Base-by-base conservation (phyloP, 2,797 vertebrate genomes). In the Jordanella pulchra region DNA sequence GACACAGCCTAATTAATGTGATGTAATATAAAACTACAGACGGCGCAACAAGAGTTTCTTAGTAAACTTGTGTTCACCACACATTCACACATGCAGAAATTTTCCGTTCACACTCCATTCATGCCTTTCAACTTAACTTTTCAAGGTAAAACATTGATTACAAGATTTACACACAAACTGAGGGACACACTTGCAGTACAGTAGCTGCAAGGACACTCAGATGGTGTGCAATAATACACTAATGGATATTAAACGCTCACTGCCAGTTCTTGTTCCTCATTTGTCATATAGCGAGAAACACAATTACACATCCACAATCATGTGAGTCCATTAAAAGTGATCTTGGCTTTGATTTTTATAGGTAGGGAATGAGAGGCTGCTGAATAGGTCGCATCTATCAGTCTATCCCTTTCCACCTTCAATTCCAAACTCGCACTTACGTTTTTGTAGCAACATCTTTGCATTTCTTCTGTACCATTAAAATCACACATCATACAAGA, bases 321-420 rank as follows among this genome's bases (percentile, higher is more conserved):
- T 39, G 55, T 42, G 15, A 51, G 61, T 21, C 67, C 72, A 72
- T 32, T 61, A 56, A 55, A 74, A 58, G 72, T 66, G 71, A 74
- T 78, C 61, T 63, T 35, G 63, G 63, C 60, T 69, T 77, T 58
- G 76, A 67, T 77, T 71, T 63, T 69, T 55, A 77, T 51, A 66
- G 83, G 83, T 39, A 86, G 44, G 69, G 81, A 84, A 68, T 75
- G 71, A 25, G 25, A 50, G 72, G 68, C 79, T 81, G 63, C 75
- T 74, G 84, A 78, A 55, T 75, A 81, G 78, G 74, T 83, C 78
- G 78, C 76, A 73, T 77, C 79, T 80, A 50, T 89, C 76, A 84
- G 76, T 86, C 54, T 71, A 86, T 90, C 90, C 76, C 76, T 85
- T 83, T 88, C 85, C 5, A 42, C 78, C 84, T 87, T 53, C 54